Conservation (phyloP, 2,888 invertebrate genomes). For the Papilio gigon region DNA sequence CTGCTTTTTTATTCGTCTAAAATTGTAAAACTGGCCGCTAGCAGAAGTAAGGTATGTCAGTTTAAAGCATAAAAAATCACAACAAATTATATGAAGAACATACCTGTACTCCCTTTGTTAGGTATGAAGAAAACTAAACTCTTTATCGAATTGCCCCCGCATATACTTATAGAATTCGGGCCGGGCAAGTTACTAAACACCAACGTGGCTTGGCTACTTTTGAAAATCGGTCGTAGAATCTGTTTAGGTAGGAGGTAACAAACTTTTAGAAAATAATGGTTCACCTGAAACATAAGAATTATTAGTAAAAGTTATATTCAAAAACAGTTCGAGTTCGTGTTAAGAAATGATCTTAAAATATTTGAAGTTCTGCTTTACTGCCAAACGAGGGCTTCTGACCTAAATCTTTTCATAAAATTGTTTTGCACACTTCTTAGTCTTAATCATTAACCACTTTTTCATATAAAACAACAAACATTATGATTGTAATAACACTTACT, state of each 20-base stretch:
- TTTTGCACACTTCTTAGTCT: background rate
- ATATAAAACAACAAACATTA: background rate
- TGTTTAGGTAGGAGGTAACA: conserved; percentile 69
- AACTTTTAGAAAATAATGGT: conserved; percentile 75
- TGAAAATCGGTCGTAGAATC: conserved; percentile 63
- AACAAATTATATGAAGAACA: conserved; percentile 21
- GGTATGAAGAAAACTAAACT: conserved; percentile 80
- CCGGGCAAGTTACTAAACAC: conserved; percentile 80
- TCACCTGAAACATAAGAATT: conserved; percentile 57
- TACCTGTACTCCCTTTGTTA: conserved; percentile 77
- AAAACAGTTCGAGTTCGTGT: too few relatives aligned
- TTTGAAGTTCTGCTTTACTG: too few relatives aligned
- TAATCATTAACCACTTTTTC: background rate
- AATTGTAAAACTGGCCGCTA: too few relatives aligned
- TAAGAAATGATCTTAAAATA: too few relatives aligned
- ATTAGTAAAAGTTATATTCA: background rate
- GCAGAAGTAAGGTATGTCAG: too few relatives aligned
- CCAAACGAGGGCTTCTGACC: background rate
- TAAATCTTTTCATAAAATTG: background rate
- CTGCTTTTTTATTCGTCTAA: background rate
- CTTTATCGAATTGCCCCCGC: conserved; percentile 67
- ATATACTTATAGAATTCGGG: conserved; percentile 63
- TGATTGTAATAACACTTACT: conserved; percentile 60
- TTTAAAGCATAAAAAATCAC: too few relatives aligned
- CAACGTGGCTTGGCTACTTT: conserved; percentile 74